Evolutionary conservation across 2,113 vertebrate genomes (phyloP).

Genomic region (Cynoglossus semilaevis): DNA sequence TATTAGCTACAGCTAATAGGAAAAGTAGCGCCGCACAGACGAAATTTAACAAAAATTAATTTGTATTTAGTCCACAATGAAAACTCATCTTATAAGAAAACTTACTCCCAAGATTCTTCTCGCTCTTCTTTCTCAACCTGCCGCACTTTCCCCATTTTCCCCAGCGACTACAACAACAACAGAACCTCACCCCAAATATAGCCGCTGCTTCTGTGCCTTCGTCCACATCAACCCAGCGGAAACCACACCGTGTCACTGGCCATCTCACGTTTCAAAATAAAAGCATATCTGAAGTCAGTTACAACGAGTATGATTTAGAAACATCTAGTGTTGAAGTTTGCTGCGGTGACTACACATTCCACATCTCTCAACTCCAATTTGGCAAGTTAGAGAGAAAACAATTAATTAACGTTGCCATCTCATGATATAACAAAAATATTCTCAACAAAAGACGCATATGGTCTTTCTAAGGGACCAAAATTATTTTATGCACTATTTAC

Average conservation of each 20-base stretch:
- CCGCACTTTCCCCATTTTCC: constrained; percentile 3
- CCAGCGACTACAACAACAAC: constrained; percentile 10
- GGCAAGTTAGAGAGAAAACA: too few species aligned
- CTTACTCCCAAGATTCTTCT: accelerated
- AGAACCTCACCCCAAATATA: constrained; percentile 52
- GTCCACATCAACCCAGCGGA: constrained; percentile 55
- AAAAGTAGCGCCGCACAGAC: neutral
- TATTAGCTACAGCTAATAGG: constrained; percentile 9
- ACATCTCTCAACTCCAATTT: too few species aligned
- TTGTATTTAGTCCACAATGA: too few species aligned
- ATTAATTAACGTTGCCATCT: too few species aligned
- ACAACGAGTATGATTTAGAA: too few species aligned
- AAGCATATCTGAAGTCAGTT: neutral
- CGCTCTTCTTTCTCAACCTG: neutral
- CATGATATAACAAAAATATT: too few species aligned
- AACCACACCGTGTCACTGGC: neutral
- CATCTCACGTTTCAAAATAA: constrained; percentile 32
- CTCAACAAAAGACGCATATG: too few species aligned
- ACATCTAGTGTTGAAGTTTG: too few species aligned
- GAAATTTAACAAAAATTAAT: accelerated
- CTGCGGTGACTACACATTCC: too few species aligned
- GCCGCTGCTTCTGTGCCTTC: neutral
- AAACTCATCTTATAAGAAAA: too few species aligned
- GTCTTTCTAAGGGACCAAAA: too few species aligned
- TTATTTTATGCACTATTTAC: too few species aligned